Evolutionary conservation across 2,113 vertebrate genomes (phyloP).

Genomic region (Lutjanus erythropterus): DNA sequence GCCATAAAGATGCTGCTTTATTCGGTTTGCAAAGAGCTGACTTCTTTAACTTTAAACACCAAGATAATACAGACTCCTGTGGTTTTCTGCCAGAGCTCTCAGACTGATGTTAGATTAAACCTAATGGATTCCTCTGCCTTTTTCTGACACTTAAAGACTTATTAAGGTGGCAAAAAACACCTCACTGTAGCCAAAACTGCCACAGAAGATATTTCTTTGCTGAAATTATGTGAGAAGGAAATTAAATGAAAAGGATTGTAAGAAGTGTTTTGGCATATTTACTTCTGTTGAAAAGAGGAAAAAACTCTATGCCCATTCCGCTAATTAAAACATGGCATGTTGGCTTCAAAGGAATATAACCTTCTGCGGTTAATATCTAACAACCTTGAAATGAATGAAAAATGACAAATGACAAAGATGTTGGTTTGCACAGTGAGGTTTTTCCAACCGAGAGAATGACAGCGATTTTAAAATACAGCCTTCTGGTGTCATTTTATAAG

Average conservation of each 20-base stretch:
- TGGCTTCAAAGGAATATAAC: slow-evolving; percentile 20
- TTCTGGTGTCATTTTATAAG: slow-evolving; percentile 48
- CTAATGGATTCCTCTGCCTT: slow-evolving; percentile 49
- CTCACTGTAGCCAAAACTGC: slow-evolving; percentile 17
- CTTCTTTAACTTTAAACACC: slow-evolving; percentile 37
- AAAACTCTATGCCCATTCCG: background rate
- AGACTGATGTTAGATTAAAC: slow-evolving; percentile 46
- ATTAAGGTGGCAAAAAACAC: slow-evolving; percentile 26
- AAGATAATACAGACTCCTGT: slow-evolving; percentile 56
- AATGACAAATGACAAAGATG: slow-evolving; percentile 34
- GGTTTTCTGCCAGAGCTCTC: slow-evolving; percentile 42
- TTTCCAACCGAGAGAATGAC: slow-evolving; percentile 8
- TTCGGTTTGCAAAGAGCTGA: slow-evolving; percentile 46
- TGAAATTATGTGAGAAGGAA: slow-evolving; percentile 11
- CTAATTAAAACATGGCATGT: slow-evolving; percentile 34
- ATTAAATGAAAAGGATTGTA: slow-evolving; percentile 17
- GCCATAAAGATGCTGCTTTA: slow-evolving; percentile 41
- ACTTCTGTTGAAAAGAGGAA: slow-evolving; percentile 7
- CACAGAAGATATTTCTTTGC: slow-evolving; percentile 20
- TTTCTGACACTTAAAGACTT: slow-evolving; percentile 32
- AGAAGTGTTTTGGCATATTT: slow-evolving; percentile 26
- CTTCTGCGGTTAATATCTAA: slow-evolving; percentile 5
- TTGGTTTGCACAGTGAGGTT: slow-evolving; percentile 21
- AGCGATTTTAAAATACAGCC: slow-evolving; percentile 32
- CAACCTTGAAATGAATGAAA: slow-evolving; percentile 26